These are phyloP conservation scores for Musca vetustissima DNA, from an alignment of 1,140 invertebrate genomes.

Conservation along the genomic window DNA sequence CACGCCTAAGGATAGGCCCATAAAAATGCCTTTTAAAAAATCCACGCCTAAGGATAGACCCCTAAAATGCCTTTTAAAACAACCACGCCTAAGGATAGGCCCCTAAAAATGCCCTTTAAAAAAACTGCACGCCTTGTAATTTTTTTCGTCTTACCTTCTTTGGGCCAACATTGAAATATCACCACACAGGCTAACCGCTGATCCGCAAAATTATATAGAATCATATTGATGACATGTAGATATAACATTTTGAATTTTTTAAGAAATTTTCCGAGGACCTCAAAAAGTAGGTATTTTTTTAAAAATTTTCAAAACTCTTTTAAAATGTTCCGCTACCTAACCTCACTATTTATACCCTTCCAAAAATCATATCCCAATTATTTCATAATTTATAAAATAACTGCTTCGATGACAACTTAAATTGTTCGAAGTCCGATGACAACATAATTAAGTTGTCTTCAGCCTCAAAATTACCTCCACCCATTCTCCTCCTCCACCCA, in stretches of 20 bases:
- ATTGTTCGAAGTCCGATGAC: too few species aligned
- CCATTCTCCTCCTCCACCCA: too few species aligned
- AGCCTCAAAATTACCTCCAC: too few species aligned
- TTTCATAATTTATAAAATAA: too few species aligned
- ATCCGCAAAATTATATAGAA: constrained; percentile 44
- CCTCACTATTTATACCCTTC: too few species aligned
- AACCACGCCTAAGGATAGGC: not conserved
- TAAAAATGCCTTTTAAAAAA: not conserved
- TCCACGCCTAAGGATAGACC: not conserved
- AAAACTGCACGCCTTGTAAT: too few species aligned
- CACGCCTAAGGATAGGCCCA: not conserved
- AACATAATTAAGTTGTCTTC: too few species aligned
- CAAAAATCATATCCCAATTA: too few species aligned
- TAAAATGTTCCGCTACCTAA: not conserved
- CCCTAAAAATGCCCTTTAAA: not conserved
- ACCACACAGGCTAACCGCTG: constrained; percentile 34
- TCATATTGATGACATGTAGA: constrained; percentile 38
- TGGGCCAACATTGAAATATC: constrained; percentile 45
- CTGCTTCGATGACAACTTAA: too few species aligned
- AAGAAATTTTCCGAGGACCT: not conserved
- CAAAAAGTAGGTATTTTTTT: too few species aligned
- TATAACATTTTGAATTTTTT: constrained; percentile 28
- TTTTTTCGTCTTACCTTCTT: constrained; percentile 17
- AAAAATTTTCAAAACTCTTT: not conserved
- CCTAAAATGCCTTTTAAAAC: not conserved